Conservation (phyloP, 2,797 vertebrate genomes). For the Peromyscus aztecus region DNA sequence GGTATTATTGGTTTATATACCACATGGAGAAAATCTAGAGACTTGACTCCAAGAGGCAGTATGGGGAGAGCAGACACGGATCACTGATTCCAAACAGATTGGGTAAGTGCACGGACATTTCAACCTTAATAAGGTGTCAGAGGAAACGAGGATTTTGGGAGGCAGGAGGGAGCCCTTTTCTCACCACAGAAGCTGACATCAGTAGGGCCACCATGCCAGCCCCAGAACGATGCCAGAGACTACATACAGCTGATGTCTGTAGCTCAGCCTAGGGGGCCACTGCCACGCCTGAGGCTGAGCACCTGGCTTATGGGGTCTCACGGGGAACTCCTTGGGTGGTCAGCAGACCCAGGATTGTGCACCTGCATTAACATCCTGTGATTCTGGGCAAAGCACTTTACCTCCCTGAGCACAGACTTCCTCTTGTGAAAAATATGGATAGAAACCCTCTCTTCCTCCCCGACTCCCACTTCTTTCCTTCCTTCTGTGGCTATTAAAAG, state of each 20-base stretch:
- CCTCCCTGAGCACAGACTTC: not conserved
- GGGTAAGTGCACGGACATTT: not conserved
- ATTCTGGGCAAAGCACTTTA: not conserved
- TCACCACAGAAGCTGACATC: not conserved
- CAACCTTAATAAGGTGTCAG: constrained; percentile 33
- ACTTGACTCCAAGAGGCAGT: constrained; percentile 21
- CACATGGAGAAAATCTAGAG: constrained; percentile 33
- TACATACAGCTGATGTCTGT: not conserved
- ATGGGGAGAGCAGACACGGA: not conserved
- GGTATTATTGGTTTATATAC: not conserved
- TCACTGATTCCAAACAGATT: constrained; percentile 32
- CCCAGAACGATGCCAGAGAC: constrained; percentile 1
- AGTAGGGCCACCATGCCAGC: not conserved
- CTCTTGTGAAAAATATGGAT: not conserved
- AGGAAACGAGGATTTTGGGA: not conserved
- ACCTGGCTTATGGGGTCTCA: not conserved
- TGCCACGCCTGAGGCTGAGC: not conserved
- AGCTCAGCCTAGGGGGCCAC: not conserved
- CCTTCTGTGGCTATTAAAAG: not conserved
- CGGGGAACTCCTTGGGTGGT: not conserved
- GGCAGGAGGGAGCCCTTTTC: not conserved
- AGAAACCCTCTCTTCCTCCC: not conserved
- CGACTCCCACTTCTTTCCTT: not conserved
- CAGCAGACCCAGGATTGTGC: not conserved
- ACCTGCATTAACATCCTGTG: not conserved